These are phyloP conservation scores for Athetis lepigone DNA, from an alignment of 2,888 invertebrate species.

Conservation along the genomic window DNA sequence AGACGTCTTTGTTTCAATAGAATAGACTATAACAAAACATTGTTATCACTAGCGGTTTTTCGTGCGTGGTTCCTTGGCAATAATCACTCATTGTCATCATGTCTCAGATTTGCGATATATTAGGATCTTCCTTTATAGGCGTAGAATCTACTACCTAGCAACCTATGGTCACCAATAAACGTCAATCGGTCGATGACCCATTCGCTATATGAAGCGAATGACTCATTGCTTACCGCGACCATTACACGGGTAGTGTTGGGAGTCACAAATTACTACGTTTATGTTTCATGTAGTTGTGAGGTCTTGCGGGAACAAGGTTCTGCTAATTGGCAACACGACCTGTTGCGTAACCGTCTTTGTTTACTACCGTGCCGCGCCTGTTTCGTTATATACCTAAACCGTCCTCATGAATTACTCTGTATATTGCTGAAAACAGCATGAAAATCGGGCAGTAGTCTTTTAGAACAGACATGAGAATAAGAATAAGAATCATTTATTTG, in stretches of 20 bases:
- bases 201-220: slow-evolving; percentile 7
- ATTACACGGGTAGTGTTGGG: slow-evolving; percentile 1
- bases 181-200: slow-evolving; percentile 40
- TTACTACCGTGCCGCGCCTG: too few species aligned
- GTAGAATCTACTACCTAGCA: not conserved
- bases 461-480: too few species aligned
- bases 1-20: not conserved
- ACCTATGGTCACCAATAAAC: slow-evolving; percentile 10
- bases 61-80: not conserved
- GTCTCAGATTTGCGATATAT: slow-evolving; percentile 11
- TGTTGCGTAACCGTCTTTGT: not conserved
- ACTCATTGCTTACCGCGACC: slow-evolving; percentile 14
- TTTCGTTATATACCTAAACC: too few species aligned
- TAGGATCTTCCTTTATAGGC: not conserved
- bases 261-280: not conserved
- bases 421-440: too few species aligned
- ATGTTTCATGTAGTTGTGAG: not conserved
- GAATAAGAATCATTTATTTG: too few species aligned
- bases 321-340: not conserved
- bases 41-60: not conserved
- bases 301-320: not conserved
- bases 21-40: slow-evolving; percentile 22
- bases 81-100: slow-evolving; percentile 21
- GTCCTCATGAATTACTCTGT: too few species aligned
- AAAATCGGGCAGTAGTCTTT: too few species aligned